Conservation (phyloP, 2,113 vertebrate genomes). For the Alligator sinensis region DNA sequence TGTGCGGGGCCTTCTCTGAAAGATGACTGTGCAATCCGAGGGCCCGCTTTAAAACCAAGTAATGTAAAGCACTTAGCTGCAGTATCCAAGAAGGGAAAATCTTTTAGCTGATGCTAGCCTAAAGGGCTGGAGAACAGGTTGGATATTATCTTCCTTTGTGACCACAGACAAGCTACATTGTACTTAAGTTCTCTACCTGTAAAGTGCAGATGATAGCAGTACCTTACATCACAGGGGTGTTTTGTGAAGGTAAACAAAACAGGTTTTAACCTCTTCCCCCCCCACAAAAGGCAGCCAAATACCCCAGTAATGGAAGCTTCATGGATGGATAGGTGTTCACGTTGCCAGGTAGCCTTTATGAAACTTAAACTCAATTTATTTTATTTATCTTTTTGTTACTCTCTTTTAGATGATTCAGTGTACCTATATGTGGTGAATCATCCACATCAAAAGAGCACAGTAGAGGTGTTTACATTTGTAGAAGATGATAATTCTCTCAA, state of each 20-base stretch:
- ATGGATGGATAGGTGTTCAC: neutral
- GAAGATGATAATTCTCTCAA: conserved; percentile 85
- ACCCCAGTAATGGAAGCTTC: neutral
- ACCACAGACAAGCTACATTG: too few species aligned
- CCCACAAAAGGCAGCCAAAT: neutral
- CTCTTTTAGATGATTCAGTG: conserved; percentile 81
- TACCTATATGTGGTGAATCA: conserved; percentile 94
- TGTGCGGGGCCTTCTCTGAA: neutral
- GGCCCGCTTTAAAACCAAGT: neutral
- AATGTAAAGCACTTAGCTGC: too few species aligned
- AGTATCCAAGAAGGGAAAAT: too few species aligned
- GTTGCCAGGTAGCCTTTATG: neutral
- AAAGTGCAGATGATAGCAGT: too few species aligned
- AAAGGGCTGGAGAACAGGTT: too few species aligned
- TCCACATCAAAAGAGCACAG: conserved; percentile 83
- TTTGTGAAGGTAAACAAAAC: neutral
- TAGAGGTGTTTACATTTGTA: conserved; percentile 90
- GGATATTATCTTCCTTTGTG: too few species aligned
- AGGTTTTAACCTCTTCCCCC: neutral
- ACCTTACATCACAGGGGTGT: neutral
- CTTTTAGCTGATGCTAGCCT: too few species aligned
- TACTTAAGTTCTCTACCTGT: too few species aligned
- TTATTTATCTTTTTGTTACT: neutral
- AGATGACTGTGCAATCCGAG: neutral
- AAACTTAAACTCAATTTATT: neutral